A percentile compares a stretch with the other conserved stretches of the same genome.
These are phyloP conservation scores for Idaea aversata DNA, from an alignment of 2,888 invertebrate species.

Conservation along the genomic window DNA sequence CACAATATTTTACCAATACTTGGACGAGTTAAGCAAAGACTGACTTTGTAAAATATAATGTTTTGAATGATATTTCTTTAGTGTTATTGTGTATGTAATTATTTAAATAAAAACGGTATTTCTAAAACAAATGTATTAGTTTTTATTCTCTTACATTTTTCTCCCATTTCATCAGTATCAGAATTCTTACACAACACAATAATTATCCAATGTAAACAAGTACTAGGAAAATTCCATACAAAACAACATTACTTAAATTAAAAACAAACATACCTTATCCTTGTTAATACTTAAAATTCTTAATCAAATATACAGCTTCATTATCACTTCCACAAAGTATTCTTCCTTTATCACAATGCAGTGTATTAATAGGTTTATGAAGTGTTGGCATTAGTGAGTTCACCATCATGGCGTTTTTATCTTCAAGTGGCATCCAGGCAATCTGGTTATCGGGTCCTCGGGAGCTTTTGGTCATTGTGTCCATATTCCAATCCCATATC, in stretches of 20 bases:
- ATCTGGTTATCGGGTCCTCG: conserved; percentile 62
- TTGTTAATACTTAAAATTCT: conserved; percentile 77
- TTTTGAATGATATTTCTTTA: conserved; percentile 61
- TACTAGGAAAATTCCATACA: conserved; percentile 7
- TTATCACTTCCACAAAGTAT: conserved; percentile 92
- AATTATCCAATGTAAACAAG: conserved; percentile 8
- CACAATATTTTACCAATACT: conserved; percentile 68
- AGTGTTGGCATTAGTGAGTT: conserved; percentile 87
- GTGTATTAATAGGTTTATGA: conserved; percentile 89
- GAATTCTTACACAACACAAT: background rate
- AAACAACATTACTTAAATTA: background rate
- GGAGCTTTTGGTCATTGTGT: conserved; percentile 65
- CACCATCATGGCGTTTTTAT: conserved; percentile 85
- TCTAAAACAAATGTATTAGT: background rate
- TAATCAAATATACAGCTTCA: conserved; percentile 92
- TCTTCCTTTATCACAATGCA: conserved; percentile 87
- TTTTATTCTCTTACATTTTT: background rate
- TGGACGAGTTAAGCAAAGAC: conserved; percentile 78
- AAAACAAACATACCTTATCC: conserved; percentile 2
- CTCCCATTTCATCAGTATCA: background rate
- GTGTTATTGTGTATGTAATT: conserved; percentile 46
- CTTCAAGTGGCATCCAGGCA: conserved; percentile 85
- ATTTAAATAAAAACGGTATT: conserved; percentile 26
- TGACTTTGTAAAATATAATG: conserved; percentile 72
- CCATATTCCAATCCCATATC: conserved; percentile 94